phyloP scores from a whole-genome alignment of 2,113 vertebrate genomes.

The Triplophysa rosa region DNA sequence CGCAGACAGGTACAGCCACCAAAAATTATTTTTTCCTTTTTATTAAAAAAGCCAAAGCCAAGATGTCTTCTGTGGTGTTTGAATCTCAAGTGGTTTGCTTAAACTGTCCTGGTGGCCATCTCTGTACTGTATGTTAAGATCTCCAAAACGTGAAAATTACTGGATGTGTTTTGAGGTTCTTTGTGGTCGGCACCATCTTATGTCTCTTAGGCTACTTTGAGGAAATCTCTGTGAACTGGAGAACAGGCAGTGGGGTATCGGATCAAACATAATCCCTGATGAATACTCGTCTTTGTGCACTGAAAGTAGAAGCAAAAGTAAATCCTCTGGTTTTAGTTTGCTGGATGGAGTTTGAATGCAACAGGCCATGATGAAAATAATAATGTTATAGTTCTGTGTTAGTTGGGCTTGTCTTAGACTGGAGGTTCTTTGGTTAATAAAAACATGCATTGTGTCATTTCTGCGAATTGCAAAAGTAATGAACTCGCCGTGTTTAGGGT shows the following conservation, averaged over 20 bases:
- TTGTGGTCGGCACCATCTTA: background rate
- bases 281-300: conserved; percentile 47
- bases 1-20: conserved; percentile 74
- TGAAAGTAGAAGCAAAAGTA: conserved; percentile 14
- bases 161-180: background rate
- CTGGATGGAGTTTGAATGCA: background rate
- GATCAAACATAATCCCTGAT: conserved; percentile 42
- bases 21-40: background rate
- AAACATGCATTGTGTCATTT: too few relatives aligned
- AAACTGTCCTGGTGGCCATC: background rate
- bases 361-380: background rate
- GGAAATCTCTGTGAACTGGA: background rate
- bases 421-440: background rate
- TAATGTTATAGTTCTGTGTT: background rate
- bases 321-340: background rate
- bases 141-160: background rate
- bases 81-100: background rate
- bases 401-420: background rate
- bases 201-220: background rate
- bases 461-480: too few relatives aligned
- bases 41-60: background rate
- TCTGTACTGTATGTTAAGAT: background rate
- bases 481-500: background rate
- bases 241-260: background rate
- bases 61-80: background rate